These are phyloP conservation scores for Notiomystis cincta DNA, from an alignment of 2,113 vertebrate genomes.

Conservation along the genomic window DNA sequence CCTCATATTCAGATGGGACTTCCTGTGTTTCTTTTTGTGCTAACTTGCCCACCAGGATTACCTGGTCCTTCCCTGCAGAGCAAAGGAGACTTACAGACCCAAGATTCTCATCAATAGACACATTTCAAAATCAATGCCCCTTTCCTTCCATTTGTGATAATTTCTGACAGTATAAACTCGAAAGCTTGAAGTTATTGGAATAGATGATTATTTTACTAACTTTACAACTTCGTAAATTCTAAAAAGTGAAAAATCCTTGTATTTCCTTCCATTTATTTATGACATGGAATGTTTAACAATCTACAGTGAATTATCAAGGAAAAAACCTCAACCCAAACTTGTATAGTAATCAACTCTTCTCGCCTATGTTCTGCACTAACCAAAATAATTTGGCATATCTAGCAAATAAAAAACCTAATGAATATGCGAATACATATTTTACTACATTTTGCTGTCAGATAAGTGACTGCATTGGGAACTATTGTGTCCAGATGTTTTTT, in stretches of 20 bases:
- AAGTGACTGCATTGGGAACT: neutral
- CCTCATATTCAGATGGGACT: neutral
- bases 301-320: neutral
- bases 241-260: neutral
- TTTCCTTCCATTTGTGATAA: neutral
- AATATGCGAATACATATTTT: neutral
- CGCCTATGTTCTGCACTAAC: neutral
- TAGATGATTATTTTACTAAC: neutral
- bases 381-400: neutral
- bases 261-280: neutral
- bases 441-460: neutral
- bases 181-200: neutral
- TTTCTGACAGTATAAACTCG: neutral
- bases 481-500: neutral
- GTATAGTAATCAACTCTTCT: neutral
- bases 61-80: no score
- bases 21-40: neutral
- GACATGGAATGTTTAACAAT: neutral
- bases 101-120: neutral
- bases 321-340: accelerated
- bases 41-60: neutral
- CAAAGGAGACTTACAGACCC: neutral
- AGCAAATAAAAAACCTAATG: neutral
- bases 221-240: neutral
- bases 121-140: neutral